Evolutionary conservation across 1,140 invertebrate genomes (phyloP), one percentile per base, ranked within the genome.

Genomic region (Bombus sylvicola): DNA sequence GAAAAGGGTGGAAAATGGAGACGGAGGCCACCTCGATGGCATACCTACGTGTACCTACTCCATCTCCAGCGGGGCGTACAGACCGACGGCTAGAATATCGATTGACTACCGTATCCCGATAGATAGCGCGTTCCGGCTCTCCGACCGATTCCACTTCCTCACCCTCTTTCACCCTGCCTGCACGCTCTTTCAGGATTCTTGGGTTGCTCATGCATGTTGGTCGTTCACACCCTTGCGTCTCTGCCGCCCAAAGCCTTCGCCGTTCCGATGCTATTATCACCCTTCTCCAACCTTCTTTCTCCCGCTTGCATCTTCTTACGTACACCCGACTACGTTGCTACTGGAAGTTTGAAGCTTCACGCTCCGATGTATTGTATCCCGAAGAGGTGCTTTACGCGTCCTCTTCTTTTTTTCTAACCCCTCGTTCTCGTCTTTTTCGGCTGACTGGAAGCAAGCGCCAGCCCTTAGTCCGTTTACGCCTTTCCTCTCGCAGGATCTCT

Each of bases 51-150:
- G 80, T 85, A 88, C 83, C 83, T 86, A 86, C 88, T 91, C 75
- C 89, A 85, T 86, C 90, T 88, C 72, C 64, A 68, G 72, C 81
- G 83, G 86, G 77, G 62, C 81, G 83, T 86, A 71, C 68, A 34
- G 85, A 91, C 89, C 90, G 89, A 91, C 81, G 89, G 85, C 34
- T 80, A 77, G 90, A 91, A 89, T 91, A 91, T 91, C 90, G 90
- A 91, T 91, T 85, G 82, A 89, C 82, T 87, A 69, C 73, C 89
- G 62, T 83, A 87, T 87, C 72, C 81, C 77, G 76, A 64, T 80
- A 73, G 83, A 85, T 88, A 81, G 31, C 83, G 43, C 66, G 39
- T 77, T 83, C 73, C 64, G 68, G 66, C 59, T 64, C 43, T 62
- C 28, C 78, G 57, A n/a, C 41, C 85, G 75, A 81, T 88, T 83